Evolutionary conservation across 2,888 invertebrate genomes (phyloP), one percentile per base, ranked within the genome.

Genomic region (Argynnis bischoffii): DNA sequence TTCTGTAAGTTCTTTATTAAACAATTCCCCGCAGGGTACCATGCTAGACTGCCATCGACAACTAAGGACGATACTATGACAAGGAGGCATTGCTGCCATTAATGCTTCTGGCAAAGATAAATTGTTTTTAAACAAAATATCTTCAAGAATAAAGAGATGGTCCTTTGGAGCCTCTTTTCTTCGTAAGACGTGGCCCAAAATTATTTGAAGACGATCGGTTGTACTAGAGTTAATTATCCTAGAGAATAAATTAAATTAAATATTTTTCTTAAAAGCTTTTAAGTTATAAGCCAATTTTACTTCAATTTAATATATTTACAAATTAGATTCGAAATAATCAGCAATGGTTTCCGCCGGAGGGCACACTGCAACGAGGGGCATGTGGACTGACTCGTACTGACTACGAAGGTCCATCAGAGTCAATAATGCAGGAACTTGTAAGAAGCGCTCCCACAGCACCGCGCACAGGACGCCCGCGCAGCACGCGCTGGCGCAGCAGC

Each of bases 371-470:
- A 90, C 75, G 0, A 72, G 53, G 0, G 90, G 90, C 71, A 86
- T 70, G 13, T 74, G 72, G 18, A 74, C 55, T 5, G 73, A 18
- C 2, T 67, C 60, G 15, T 69, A 69, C n/a, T 74, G 65, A 0
- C 69, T 55, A 11, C 70, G 72, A 8, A 72, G 13, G 66, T 83
- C 84, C 15, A 71, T 74, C 6, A 86, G 75, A 47, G 82, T 79
- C 14, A 92, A 76, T 68, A 92, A 68, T 5, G 88, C 87, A 0
- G 92, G 91, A 50, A 86, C 77, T 56, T 87, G 78, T 55, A 80
- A 72, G 78, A 89, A 91, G 11, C 91, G 83, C 51, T 80, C 79
- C 91, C 91, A 91, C 69, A 92, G 77, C 67, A 87, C 89, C 0
- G 81, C 79, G 78, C 87, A 89, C 16, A 91, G 81, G 65, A 83